A percentile compares a stretch with the other conserved stretches of the same genome.
Conservation (phyloP, 2,113 vertebrate species). For the Parotia lawesii region DNA sequence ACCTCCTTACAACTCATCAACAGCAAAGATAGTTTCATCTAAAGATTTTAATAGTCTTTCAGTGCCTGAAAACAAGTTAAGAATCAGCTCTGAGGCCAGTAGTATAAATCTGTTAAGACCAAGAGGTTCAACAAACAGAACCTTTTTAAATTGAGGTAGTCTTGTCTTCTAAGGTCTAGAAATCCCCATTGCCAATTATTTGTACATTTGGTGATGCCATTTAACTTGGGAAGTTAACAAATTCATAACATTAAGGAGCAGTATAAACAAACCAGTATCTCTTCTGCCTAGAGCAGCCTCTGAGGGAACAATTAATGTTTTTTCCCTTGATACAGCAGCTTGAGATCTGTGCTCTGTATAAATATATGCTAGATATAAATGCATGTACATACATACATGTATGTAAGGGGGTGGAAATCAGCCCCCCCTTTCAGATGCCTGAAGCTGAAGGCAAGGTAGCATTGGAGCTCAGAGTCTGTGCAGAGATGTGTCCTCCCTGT, state of each 20-base stretch:
- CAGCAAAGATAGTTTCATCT: background rate
- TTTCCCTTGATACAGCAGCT: background rate
- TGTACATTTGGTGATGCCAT: background rate
- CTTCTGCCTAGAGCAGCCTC: background rate
- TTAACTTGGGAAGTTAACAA: background rate
- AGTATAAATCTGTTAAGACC: background rate
- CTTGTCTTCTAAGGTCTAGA: background rate
- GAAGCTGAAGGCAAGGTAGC: background rate
- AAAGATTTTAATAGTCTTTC: background rate
- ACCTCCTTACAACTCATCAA: background rate
- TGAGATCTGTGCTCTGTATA: background rate
- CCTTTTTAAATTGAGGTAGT: background rate
- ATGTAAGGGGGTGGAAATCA: background rate
- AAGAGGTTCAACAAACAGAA: background rate
- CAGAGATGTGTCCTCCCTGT: background rate
- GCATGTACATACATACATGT: background rate
- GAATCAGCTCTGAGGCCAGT: background rate
- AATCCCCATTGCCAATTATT: background rate
- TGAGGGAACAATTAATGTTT: background rate
- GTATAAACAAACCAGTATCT: background rate
- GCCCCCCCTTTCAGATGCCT: background rate
- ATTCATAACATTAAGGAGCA: background rate
- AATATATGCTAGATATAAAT: background rate
- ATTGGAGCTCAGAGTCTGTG: background rate
- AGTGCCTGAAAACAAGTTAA: background rate